These are phyloP conservation scores for Peromyscus attwateri DNA, from an alignment of 2,797 vertebrate species.

Conservation along the genomic window DNA sequence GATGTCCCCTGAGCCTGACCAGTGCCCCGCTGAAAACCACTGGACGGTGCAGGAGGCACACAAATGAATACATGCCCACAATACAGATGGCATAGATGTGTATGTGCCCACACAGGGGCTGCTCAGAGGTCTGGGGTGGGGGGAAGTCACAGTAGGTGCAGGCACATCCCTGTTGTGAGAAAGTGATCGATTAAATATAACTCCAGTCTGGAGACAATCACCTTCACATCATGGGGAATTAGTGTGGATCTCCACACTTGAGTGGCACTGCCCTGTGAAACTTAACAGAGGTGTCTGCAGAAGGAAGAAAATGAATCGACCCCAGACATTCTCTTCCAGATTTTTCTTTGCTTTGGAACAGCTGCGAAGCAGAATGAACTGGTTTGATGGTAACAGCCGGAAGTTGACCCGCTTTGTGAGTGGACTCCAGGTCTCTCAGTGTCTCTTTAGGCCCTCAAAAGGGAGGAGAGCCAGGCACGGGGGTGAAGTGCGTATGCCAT, in stretches of 20 bases:
- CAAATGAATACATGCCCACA: fast-evolving
- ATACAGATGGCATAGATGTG: fast-evolving
- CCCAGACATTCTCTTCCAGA: not conserved
- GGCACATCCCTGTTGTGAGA: not conserved
- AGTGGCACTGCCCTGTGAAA: not conserved
- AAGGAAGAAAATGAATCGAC: not conserved
- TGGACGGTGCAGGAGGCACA: not conserved
- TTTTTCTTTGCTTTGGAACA: not conserved
- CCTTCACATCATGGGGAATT: not conserved
- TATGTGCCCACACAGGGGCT: fast-evolving
- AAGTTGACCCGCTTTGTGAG: not conserved
- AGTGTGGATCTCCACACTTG: not conserved
- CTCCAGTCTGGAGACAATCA: too few relatives aligned
- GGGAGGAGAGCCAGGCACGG: not conserved
- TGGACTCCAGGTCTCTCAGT: not conserved
- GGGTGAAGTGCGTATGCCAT: fast-evolving
- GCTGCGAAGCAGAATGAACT: not conserved
- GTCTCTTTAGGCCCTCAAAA: not conserved
- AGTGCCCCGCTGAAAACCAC: not conserved
- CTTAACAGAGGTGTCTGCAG: not conserved
- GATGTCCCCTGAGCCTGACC: too few relatives aligned
- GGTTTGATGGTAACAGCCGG: not conserved
- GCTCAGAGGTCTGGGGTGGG: not conserved
- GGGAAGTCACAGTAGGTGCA: not conserved
- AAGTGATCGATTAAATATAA: not conserved